Conservation (phyloP, 2,797 vertebrate species). For the Macroramphosus scolopax region DNA sequence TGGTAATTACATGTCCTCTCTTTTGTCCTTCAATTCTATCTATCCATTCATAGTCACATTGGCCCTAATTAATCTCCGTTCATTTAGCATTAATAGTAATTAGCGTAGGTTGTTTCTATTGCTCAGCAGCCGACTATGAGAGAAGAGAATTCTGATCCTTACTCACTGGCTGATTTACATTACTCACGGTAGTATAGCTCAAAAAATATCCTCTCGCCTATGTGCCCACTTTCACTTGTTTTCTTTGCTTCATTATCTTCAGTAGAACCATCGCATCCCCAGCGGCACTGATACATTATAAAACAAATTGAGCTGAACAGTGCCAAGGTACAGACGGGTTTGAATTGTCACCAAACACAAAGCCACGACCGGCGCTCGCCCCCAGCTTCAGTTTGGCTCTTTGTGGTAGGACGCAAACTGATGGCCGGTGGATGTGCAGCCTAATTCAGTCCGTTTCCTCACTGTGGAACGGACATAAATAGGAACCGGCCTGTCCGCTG, state of each 20-base stretch:
- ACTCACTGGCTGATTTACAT: too few species aligned
- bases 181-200: too few species aligned
- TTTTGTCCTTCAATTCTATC: too few species aligned
- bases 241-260: conserved; percentile 37
- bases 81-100: too few species aligned
- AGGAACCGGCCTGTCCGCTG: conserved; percentile 13
- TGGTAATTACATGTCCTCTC: too few species aligned
- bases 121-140: too few species aligned
- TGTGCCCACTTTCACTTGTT: conserved; percentile 11
- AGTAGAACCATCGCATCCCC: conserved; percentile 37
- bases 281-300: conserved; percentile 47
- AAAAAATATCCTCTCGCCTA: conserved; percentile 17
- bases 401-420: conserved; percentile 18
- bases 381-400: conserved; percentile 41
- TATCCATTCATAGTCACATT: conserved; percentile 2
- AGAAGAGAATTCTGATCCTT: too few species aligned
- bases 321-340: conserved; percentile 38
- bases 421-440: conserved; percentile 7
- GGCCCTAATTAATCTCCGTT: conserved; percentile 5
- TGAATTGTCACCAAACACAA: conserved; percentile 43
- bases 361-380: conserved; percentile 21
- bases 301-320: conserved; percentile 41
- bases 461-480: not conserved
- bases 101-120: conserved; percentile 4
- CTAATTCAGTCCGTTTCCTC: conserved; percentile 23